These are phyloP conservation scores for Hydra vulgaris DNA, from an alignment of 30 jellyfish, hydroid and myxozoan genomes.

Conservation along the genomic window DNA sequence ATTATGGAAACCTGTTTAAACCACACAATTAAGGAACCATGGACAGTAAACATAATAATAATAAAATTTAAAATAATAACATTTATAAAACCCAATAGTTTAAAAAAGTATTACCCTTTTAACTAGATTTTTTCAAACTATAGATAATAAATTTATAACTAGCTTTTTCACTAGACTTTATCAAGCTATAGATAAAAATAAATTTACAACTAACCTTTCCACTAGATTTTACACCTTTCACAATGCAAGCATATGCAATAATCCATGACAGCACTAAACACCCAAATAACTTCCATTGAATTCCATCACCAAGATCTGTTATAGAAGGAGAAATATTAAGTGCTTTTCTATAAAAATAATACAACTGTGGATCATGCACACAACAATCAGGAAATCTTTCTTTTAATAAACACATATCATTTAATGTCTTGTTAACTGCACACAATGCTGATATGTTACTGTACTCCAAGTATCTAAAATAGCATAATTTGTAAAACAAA, in stretches of 20 bases:
- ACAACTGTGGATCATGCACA: constrained; percentile 79
- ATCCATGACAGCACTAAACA: constrained; percentile 87
- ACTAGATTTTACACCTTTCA: constrained; percentile 90
- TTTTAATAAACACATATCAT: not conserved
- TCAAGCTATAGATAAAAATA: no score
- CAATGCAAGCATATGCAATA: constrained; percentile 72
- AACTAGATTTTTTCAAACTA: no score
- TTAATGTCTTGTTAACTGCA: not conserved
- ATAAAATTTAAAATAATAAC: no score
- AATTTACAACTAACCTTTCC: no score
- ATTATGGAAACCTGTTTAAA: no score
- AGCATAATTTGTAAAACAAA: not conserved
- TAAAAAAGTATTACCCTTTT: no score
- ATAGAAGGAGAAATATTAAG: constrained; percentile 58
- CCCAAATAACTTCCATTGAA: constrained; percentile 41
- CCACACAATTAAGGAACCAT: no score
- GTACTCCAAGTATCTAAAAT: not conserved
- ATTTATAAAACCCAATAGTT: no score
- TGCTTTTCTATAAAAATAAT: constrained; percentile 63
- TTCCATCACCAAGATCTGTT: constrained; percentile 76
- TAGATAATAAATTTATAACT: no score
- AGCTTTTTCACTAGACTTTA: no score
- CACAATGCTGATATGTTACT: not conserved
- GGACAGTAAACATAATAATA: no score
- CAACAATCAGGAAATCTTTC: constrained; percentile 43